Evolutionary conservation across 2,888 invertebrate species (phyloP), one percentile per base, ranked within the genome.

Genomic region (Trichopoda pennipes): DNA sequence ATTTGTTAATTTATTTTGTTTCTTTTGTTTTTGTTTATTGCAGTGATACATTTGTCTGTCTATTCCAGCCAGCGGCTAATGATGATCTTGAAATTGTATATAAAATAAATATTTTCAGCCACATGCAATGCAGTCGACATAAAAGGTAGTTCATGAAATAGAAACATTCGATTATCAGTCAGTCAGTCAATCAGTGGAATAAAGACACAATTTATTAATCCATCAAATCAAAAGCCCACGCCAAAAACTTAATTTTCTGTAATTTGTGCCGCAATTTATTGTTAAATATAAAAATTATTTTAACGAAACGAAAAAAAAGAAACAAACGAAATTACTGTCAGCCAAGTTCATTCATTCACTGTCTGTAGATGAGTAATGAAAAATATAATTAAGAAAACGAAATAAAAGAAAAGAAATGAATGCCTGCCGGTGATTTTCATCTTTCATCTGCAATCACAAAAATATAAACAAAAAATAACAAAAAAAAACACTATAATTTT

Each of bases 321-420:
- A n/a, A n/a, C n/a, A n/a, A n/a, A n/a, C n/a, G n/a, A 49, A 49
- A 17, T 17, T 56, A 55, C 21, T 66, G 47, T 66, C 75, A 72
- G 79, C 70, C 79, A 82, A 82, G 79, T 79, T 82, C 82, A 82
- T 74, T 81, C n/a, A n/a, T n/a, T n/a, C n/a, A n/a, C n/a, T n/a
- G n/a, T n/a, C 69, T 56, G 72, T 68, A 56, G 12, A 74, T 81
- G 81, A 81, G 58, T 81, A 81, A 78, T 72, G 72, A 64, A 77
- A 38, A 44, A 49, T 7, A 42, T 42, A 12, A 16, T 14, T 2
- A 42, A 42, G 16, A 23, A 42, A 63, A 42, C 47, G 53, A 47
- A 64, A 55, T 19, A 49, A 58, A 47, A 28, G 23, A 32, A 55
- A 32, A 55, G 51, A 58, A 55, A 28, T 70, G 58, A 72, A 79